Percentiles rank a stretch among this genome's conserved stretches.
Evolutionary conservation across 2,113 vertebrate genomes (phyloP).

Genomic region (Agelaius tricolor): DNA sequence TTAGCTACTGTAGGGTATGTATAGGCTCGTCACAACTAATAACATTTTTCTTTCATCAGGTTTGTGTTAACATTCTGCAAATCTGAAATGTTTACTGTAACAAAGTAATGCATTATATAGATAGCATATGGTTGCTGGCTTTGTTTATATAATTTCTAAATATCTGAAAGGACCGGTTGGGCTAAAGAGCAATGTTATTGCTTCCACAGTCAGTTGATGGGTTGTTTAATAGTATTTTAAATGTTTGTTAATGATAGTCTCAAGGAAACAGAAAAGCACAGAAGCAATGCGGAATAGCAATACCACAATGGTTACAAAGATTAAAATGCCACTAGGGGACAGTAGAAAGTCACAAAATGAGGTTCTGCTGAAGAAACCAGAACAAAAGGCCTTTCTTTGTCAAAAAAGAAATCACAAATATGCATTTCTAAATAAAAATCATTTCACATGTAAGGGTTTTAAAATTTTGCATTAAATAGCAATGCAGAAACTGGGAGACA

Average conservation of each 20-base stretch:
- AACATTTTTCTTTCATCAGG: constrained; percentile 84
- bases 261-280: constrained; percentile 72
- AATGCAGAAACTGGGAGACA: constrained; percentile 27
- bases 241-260: constrained; percentile 90
- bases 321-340: constrained; percentile 93
- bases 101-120: constrained; percentile 82
- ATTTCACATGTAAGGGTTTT: constrained; percentile 49
- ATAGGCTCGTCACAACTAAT: constrained; percentile 86
- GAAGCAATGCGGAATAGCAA: constrained; percentile 63
- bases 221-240: constrained; percentile 87
- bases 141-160: constrained; percentile 83
- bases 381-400: constrained; percentile 98
- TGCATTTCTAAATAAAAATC: constrained; percentile 67
- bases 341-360: constrained; percentile 96
- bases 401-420: constrained; percentile 60
- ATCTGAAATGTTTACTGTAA: constrained; percentile 87
- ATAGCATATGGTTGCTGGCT: constrained; percentile 83
- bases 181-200: constrained; percentile 80
- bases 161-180: constrained; percentile 80
- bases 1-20: constrained; percentile 82
- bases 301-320: constrained; percentile 74
- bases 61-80: constrained; percentile 86
- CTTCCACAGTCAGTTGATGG: constrained; percentile 76
- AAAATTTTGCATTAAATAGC: constrained; percentile 59
- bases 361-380: constrained; percentile 79